These are phyloP conservation scores for Galbula dea DNA, from an alignment of 2,113 vertebrate species.

Conservation along the genomic window DNA sequence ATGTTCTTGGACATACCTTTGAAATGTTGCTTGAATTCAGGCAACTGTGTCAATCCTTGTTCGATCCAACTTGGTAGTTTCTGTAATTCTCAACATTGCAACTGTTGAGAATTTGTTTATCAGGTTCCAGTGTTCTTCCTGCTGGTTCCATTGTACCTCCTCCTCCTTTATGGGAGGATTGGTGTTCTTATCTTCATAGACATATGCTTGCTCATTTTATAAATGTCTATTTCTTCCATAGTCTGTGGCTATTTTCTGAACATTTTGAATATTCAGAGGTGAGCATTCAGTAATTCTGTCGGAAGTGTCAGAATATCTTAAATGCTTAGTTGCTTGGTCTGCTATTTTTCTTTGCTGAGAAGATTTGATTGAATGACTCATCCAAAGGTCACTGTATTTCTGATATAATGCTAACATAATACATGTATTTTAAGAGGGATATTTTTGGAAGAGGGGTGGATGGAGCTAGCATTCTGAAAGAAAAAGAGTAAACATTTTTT, in stretches of 20 bases:
- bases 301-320: slow-evolving; percentile 46
- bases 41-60: neutral
- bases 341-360: slow-evolving; percentile 21
- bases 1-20: neutral
- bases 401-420: slow-evolving; percentile 13
- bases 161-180: neutral
- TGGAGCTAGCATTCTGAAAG: neutral
- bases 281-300: slow-evolving; percentile 40
- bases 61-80: neutral
- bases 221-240: slow-evolving; percentile 4
- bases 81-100: neutral
- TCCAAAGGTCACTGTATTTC: slow-evolving; percentile 21
- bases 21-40: neutral
- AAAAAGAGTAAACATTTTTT: neutral
- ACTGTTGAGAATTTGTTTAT: neutral
- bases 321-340: slow-evolving; percentile 40
- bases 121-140: neutral
- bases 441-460: neutral
- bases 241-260: slow-evolving; percentile 38
- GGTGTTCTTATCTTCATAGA: slow-evolving; percentile 2
- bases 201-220: slow-evolving; percentile 14
- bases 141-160: neutral
- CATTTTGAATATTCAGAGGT: slow-evolving; percentile 26
- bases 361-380: slow-evolving; percentile 56
- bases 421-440: neutral